Percentiles rank a stretch among this genome's conserved stretches.
Evolutionary conservation across 1,140 invertebrate species (phyloP).

Genomic region (Vanessa atalanta): DNA sequence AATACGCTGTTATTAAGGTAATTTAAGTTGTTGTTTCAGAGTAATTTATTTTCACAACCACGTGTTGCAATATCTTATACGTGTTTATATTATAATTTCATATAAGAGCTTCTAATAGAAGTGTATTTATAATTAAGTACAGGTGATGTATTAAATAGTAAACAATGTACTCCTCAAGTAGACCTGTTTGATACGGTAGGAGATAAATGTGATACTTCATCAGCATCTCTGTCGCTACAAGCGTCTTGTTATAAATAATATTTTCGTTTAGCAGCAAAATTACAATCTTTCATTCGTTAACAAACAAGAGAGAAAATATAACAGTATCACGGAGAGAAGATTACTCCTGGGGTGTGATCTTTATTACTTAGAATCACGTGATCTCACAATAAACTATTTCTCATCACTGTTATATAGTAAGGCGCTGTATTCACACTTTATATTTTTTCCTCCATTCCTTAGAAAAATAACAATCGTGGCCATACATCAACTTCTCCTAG

Average conservation of each 20-base stretch:
- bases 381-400: conserved; percentile 76
- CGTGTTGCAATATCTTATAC: too few relatives aligned
- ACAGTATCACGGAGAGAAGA: conserved; percentile 70
- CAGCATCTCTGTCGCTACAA: background rate
- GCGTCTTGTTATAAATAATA: background rate
- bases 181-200: background rate
- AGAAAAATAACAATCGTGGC: conserved; percentile 65
- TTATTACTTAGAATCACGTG: conserved; percentile 76
- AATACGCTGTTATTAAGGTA: too few relatives aligned
- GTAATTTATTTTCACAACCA: too few relatives aligned
- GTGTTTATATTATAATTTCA: too few relatives aligned
- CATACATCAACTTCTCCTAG: conserved; percentile 65
- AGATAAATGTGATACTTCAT: background rate
- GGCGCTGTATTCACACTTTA: conserved; percentile 64
- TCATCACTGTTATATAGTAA: conserved; percentile 74
- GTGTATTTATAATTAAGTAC: too few relatives aligned
- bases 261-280: conserved; percentile 40
- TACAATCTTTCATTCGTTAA: conserved; percentile 62
- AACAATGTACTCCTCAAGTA: too few relatives aligned
- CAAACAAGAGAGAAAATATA: conserved; percentile 62
- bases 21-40: too few relatives aligned
- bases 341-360: conserved; percentile 65
- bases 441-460: conserved; percentile 61
- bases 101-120: too few relatives aligned
- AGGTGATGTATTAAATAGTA: too few relatives aligned